Evolutionary conservation across 2,113 vertebrate genomes (phyloP), one percentile per base, ranked within the genome.

Genomic region (Dasyprocta punctata): DNA sequence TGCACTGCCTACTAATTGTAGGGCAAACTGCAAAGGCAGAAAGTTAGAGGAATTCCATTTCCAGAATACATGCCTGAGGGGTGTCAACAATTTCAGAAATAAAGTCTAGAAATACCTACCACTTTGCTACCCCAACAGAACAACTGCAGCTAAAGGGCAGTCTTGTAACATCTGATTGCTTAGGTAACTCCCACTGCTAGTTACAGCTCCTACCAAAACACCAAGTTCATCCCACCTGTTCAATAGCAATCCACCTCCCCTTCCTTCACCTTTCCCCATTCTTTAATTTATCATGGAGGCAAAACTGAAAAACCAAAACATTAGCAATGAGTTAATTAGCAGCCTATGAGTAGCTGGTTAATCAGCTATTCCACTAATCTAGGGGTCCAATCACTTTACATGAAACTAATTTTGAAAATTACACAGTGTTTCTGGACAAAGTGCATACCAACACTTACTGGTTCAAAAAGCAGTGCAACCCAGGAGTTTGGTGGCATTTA

Each of bases 401-500:
- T 98, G 98, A 98, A 98, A 99, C 97, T 97, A 61, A 98, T 98
- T 98, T 98, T 97, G 97, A 96, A 97, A 97, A 97, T 98, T 92
- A 97, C 97, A 98, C 98, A 98, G 98, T 96, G 97, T 96, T 71
- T 97, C 67, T 97, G 97, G 98, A 98, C 96, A 65, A 98, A 98
- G 98, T 97, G 98, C 98, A 98, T n/a, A 97, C 95, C 98, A 98
- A 98, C 98, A 97, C 98, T 98, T 98, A 98, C 54, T 96, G 97
- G 97, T 98, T 98, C 97, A 98, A 98, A 98, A 98, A 98, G 98
- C 99, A 99, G 98, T 99, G 99, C 98, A 98, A 99, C 98, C 98
- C 98, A 99, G 97, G 98, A 98, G 98, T 98, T 98, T 97, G 95
- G 98, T 98, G 98, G 97, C 97, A 98, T 98, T 98, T 98, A 98